Percentiles rank a stretch among this genome's conserved stretches.
phyloP scores from a whole-genome alignment of 2,113 vertebrate genomes.

The Orthochromis indermauri region DNA sequence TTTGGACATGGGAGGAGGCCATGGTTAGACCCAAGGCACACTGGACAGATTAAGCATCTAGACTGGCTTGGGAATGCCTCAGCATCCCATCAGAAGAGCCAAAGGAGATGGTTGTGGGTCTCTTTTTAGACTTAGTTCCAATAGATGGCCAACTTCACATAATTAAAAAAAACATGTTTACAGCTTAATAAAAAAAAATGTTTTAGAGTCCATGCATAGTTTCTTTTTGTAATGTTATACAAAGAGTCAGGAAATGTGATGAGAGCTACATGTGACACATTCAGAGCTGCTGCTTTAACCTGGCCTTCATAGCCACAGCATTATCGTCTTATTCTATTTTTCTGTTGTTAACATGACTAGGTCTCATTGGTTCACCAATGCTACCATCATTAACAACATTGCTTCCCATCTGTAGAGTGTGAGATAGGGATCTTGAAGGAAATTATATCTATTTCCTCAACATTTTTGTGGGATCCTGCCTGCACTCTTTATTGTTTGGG shows the following conservation, averaged over 20 bases:
- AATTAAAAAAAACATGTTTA: neutral
- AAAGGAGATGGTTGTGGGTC: neutral
- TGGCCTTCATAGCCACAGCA: neutral
- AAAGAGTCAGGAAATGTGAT: neutral
- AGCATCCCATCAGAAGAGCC: neutral
- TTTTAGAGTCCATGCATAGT: neutral
- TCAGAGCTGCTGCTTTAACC: neutral
- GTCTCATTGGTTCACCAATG: neutral
- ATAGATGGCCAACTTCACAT: neutral
- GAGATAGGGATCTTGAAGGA: constrained; percentile 2
- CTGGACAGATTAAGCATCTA: neutral
- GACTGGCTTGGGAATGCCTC: neutral
- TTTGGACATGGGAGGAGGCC: neutral
- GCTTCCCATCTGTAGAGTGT: neutral
- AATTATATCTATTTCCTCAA: constrained; percentile 12
- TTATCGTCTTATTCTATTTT: neutral
- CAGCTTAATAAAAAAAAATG: neutral
- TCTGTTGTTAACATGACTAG: neutral
- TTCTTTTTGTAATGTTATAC: neutral
- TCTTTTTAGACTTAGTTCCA: neutral
- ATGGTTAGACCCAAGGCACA: neutral
- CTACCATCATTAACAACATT: neutral
- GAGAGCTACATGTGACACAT: neutral
- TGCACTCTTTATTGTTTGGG: neutral
- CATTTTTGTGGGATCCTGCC: neutral